A percentile compares a stretch with the other conserved stretches of the same genome.
These are phyloP conservation scores for Delia radicum DNA, from an alignment of 1,140 invertebrate genomes.

Conservation along the genomic window DNA sequence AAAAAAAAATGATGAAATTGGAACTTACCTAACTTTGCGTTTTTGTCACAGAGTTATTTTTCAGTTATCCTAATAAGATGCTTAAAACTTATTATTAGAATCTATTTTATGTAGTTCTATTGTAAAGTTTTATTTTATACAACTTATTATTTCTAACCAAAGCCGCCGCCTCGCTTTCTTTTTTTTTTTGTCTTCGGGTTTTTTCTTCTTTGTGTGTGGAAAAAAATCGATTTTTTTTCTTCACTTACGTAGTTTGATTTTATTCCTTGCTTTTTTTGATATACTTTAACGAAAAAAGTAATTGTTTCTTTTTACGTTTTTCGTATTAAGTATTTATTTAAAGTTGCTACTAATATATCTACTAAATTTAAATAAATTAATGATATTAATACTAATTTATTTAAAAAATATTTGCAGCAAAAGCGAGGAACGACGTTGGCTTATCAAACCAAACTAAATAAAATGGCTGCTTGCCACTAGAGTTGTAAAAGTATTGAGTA, in stretches of 20 bases:
- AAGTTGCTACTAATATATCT: constrained; percentile 17
- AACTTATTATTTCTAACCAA: constrained; percentile 15
- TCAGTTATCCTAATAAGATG: not conserved
- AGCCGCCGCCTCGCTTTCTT: constrained; percentile 21
- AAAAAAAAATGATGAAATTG: constrained; percentile 3
- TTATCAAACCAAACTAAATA: constrained; percentile 9
- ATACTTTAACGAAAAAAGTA: constrained; percentile 6
- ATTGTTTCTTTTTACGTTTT: constrained; percentile 6
- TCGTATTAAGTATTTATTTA: constrained; percentile 4
- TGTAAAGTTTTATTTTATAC: constrained; percentile 7
- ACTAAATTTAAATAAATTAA: constrained; percentile 15
- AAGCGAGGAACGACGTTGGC: constrained; percentile 22
- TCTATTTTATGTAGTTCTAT: not conserved
- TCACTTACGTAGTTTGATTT: constrained; percentile 5
- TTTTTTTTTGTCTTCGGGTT: constrained; percentile 7
- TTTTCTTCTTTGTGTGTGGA: constrained; percentile 8
- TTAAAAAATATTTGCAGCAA: constrained; percentile 19
- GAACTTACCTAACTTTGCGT: constrained; percentile 14
- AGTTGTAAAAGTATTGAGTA: too few species aligned
- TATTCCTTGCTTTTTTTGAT: constrained; percentile 6
- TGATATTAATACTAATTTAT: constrained; percentile 19
- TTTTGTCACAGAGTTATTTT: not conserved
- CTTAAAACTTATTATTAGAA: constrained; percentile 5
- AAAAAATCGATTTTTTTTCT: constrained; percentile 16
- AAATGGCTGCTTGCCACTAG: not conserved